A percentile compares a stretch with the other conserved stretches of the same genome.
phyloP scores from a whole-genome alignment of 1,140 invertebrate genomes.

The Episyrphus balteatus region DNA sequence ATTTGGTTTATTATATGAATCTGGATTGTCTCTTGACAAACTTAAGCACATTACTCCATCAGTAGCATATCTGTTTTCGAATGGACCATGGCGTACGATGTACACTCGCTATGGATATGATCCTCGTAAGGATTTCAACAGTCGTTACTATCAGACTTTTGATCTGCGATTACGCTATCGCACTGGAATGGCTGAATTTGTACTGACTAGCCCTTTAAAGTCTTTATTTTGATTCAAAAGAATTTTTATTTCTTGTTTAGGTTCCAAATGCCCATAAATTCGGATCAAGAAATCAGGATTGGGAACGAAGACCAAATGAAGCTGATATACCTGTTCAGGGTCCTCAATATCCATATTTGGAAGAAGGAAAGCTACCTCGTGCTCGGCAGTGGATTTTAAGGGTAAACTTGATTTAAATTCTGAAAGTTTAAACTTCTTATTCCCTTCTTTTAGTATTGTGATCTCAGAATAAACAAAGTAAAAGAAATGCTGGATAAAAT shows the following conservation, averaged over 20 bases:
- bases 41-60: conserved; percentile 71
- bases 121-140: conserved; percentile 63
- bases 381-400: conserved; percentile 30
- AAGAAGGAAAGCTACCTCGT: conserved; percentile 26
- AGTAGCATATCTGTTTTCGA: conserved; percentile 71
- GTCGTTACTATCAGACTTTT: conserved; percentile 71
- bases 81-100: conserved; percentile 77
- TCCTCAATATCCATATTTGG: conserved; percentile 31
- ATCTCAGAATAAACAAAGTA: conserved; percentile 75
- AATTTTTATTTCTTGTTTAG: background rate
- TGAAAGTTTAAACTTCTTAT: background rate
- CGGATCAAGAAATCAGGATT: no score
- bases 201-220: conserved; percentile 23
- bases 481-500: conserved; percentile 62
- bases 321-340: conserved; percentile 14
- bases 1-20: conserved; percentile 55
- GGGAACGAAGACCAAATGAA: no score
- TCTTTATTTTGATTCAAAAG: background rate
- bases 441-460: conserved; percentile 55
- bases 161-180: conserved; percentile 64
- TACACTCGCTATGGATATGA: conserved; percentile 83
- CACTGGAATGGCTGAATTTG: conserved; percentile 29
- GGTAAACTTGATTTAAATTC: conserved; percentile 6
- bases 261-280: no score
- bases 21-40: conserved; percentile 48